Percentiles rank a stretch among this genome's conserved stretches.
Evolutionary conservation across 2,113 vertebrate genomes (phyloP).

Genomic region (Probosciger aterrimus): DNA sequence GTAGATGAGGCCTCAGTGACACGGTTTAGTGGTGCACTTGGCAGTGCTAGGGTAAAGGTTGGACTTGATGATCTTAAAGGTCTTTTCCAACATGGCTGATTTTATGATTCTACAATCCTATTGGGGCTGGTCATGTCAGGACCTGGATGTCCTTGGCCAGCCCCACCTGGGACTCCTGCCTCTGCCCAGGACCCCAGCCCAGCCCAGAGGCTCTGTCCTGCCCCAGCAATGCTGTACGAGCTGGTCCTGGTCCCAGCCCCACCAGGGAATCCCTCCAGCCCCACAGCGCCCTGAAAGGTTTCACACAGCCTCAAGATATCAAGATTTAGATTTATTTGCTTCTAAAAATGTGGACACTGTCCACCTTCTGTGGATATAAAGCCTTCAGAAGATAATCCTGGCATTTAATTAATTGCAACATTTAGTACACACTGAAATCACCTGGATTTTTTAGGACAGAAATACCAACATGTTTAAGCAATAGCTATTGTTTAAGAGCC

Average conservation of each 20-base stretch:
- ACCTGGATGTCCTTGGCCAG: background rate
- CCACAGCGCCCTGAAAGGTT: background rate
- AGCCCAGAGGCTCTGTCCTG: background rate
- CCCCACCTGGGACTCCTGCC: background rate
- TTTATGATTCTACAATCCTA: background rate
- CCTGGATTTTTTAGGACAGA: background rate
- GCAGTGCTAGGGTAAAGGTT: background rate
- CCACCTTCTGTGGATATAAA: background rate
- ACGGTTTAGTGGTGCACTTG: background rate
- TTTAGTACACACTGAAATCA: background rate
- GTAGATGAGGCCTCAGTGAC: background rate
- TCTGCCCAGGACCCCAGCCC: background rate
- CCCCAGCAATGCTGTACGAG: background rate
- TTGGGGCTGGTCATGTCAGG: background rate
- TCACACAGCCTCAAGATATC: background rate
- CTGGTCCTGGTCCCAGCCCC: rapidly evolving
- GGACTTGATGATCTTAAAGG: background rate
- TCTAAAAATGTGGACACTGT: background rate
- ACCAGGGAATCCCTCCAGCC: rapidly evolving
- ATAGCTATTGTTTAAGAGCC: background rate
- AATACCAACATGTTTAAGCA: background rate
- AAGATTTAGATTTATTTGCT: background rate
- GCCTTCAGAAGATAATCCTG: background rate
- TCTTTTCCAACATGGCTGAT: background rate
- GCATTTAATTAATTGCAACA: background rate